Percentiles rank a stretch among this genome's conserved stretches.
phyloP scores from a whole-genome alignment of 2,113 vertebrate species.

The Leuciscus idus region DNA sequence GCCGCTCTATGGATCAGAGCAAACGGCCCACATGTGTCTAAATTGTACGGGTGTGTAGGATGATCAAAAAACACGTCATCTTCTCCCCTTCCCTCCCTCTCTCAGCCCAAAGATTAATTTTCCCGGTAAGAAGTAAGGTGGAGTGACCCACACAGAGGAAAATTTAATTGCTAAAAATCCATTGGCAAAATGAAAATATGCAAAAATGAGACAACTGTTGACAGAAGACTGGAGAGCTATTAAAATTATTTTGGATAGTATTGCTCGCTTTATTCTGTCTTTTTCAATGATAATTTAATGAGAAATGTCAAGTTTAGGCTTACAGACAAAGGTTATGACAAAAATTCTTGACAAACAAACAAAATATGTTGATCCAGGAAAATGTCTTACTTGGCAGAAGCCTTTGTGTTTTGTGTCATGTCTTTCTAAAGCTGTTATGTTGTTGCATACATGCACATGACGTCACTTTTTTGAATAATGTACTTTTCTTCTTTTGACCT shows the following conservation, averaged over 20 bases:
- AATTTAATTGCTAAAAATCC: neutral
- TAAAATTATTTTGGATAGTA: neutral
- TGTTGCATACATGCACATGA: no score
- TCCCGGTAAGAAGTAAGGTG: neutral
- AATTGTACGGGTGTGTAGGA: neutral
- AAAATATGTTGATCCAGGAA: no score
- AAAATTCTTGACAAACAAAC: no score
- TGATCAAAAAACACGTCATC: conserved; percentile 6
- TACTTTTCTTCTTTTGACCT: no score
- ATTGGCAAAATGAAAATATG: neutral
- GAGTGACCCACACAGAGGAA: conserved; percentile 17
- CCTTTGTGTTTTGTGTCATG: no score
- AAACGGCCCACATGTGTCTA: conserved; percentile 5
- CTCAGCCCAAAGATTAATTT: conserved; percentile 2
- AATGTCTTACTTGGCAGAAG: no score
- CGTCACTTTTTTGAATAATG: no score
- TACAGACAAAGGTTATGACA: no score
- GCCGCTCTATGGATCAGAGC: neutral
- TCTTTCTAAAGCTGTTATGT: no score
- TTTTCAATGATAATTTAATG: neutral
- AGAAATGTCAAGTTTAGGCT: neutral
- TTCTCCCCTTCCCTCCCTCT: neutral
- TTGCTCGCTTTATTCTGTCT: neutral
- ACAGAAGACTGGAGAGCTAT: neutral
- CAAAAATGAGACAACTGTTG: neutral